phyloP scores from a whole-genome alignment of 2,888 invertebrate species.

The Parelbella ahira region DNA sequence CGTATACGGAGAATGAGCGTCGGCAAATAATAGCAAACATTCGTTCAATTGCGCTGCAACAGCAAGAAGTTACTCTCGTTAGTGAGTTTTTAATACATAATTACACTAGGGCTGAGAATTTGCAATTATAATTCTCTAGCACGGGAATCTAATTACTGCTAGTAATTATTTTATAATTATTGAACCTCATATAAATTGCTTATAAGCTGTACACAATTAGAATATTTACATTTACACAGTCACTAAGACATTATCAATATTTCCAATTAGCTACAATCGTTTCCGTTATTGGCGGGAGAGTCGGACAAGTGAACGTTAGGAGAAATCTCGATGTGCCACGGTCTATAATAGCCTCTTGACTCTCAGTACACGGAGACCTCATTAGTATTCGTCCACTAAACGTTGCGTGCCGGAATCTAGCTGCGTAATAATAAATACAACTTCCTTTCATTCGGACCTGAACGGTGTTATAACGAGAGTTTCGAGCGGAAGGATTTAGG shows the following conservation, averaged over 20 bases:
- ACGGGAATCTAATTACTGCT: constrained; percentile 3
- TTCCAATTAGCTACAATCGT: too few relatives aligned
- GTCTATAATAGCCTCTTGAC: constrained; percentile 20
- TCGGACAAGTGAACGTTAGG: too few relatives aligned
- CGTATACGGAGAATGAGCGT: constrained; percentile 9
- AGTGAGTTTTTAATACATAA: constrained; percentile 13
- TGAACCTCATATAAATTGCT: not conserved
- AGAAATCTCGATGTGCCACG: constrained; percentile 21
- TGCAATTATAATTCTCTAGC: constrained; percentile 11
- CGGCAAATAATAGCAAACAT: constrained; percentile 19
- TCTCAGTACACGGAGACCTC: constrained; percentile 2
- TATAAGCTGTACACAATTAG: too few relatives aligned
- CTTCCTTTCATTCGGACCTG: constrained; percentile 38
- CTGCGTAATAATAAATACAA: constrained; percentile 36
- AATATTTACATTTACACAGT: too few relatives aligned
- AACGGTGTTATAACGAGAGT: constrained; percentile 33
- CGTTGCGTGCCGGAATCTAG: constrained; percentile 34
- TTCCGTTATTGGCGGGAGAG: too few relatives aligned
- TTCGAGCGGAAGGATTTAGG: constrained; percentile 27
- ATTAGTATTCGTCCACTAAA: constrained; percentile 37
- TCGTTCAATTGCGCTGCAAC: constrained; percentile 19
- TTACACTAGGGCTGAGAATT: constrained; percentile 11
- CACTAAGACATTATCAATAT: too few relatives aligned
- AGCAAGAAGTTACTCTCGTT: constrained; percentile 21
- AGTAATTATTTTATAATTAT: constrained; percentile 3